Conservation (phyloP, 2,888 invertebrate species). For the Arge pagana region DNA sequence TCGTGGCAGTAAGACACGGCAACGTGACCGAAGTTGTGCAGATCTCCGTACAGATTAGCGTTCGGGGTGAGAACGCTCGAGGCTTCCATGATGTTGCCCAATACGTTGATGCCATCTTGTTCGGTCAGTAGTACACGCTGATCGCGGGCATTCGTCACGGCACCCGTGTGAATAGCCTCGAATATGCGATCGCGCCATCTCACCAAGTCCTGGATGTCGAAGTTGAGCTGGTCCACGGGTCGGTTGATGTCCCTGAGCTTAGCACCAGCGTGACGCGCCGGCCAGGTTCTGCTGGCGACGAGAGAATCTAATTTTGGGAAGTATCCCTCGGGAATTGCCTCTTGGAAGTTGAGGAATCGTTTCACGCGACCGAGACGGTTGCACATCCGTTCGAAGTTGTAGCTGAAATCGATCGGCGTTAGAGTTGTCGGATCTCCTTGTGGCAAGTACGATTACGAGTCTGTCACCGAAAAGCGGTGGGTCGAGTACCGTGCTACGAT, state of each 20-base stretch:
- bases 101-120: slow-evolving; percentile 72
- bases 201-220: slow-evolving; percentile 73
- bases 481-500: slow-evolving; percentile 64
- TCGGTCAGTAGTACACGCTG: slow-evolving; percentile 66
- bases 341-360: slow-evolving; percentile 68
- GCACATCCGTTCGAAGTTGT: slow-evolving; percentile 77
- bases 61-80: slow-evolving; percentile 73
- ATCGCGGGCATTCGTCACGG: slow-evolving; percentile 64
- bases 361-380: slow-evolving; percentile 69
- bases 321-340: slow-evolving; percentile 77
- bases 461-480: neutral
- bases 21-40: slow-evolving; percentile 84
- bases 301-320: slow-evolving; percentile 83
- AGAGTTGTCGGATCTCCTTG: too few relatives aligned
- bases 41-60: slow-evolving; percentile 73
- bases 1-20: slow-evolving; percentile 79
- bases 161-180: slow-evolving; percentile 71
- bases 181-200: slow-evolving; percentile 77
- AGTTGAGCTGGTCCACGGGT: slow-evolving; percentile 68
- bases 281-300: slow-evolving; percentile 77
- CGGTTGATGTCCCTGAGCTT: slow-evolving; percentile 67
- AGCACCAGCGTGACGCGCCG: slow-evolving; percentile 68
- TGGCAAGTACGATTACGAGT: too few relatives aligned
- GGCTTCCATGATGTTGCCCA: slow-evolving; percentile 79
- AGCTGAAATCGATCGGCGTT: slow-evolving; percentile 61